These are phyloP conservation scores for Saxidomus purpurata DNA, from an alignment of 1,140 invertebrate species.

Conservation along the genomic window DNA sequence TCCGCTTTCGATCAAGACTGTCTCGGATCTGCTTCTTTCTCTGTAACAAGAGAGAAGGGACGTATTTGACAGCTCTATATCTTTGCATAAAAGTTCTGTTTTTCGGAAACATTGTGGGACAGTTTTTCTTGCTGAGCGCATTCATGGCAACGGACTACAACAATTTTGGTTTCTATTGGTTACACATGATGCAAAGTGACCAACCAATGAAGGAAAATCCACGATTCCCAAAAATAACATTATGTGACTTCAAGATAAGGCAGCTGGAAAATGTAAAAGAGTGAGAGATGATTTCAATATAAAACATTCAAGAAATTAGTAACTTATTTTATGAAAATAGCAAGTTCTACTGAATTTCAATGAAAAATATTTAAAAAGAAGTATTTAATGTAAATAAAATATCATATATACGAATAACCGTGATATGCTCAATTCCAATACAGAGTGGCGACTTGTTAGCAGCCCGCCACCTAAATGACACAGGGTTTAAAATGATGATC, in stretches of 20 bases:
- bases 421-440: too few species aligned
- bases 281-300: slow-evolving; percentile 71
- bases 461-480: too few species aligned
- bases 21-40: slow-evolving; percentile 77
- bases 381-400: too few species aligned
- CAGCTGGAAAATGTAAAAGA: slow-evolving; percentile 84
- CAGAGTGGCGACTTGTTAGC: too few species aligned
- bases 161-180: slow-evolving; percentile 86
- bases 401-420: too few species aligned
- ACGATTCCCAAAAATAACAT: slow-evolving; percentile 87
- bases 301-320: too few species aligned
- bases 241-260: slow-evolving; percentile 88
- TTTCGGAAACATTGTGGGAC: slow-evolving; percentile 81
- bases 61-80: slow-evolving; percentile 79
- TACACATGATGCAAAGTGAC: slow-evolving; percentile 82
- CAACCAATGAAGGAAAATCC: slow-evolving; percentile 84
- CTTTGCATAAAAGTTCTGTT: slow-evolving; percentile 84
- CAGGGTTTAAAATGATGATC: too few species aligned
- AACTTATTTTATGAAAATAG: not conserved
- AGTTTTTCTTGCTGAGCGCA: slow-evolving; percentile 84
- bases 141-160: slow-evolving; percentile 80
- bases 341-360: not conserved
- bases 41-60: slow-evolving; percentile 86
- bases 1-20: slow-evolving; percentile 76
- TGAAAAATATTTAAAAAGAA: too few species aligned